Evolutionary conservation across 2,113 vertebrate genomes (phyloP).

Genomic region (Chaetops frenatus): DNA sequence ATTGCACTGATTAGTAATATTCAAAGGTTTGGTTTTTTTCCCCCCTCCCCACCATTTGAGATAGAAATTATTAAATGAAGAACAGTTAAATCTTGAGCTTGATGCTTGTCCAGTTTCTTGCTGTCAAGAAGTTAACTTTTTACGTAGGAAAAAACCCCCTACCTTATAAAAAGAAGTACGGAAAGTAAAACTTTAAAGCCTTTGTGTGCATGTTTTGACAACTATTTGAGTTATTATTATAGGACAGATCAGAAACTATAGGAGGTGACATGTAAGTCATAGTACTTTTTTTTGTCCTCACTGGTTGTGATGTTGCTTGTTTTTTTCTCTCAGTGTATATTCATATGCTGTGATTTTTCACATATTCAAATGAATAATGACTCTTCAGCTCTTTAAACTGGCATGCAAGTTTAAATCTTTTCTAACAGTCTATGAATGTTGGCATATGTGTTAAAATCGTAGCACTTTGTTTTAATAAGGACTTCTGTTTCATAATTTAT

Average conservation of each 20-base stretch:
- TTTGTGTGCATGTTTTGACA: neutral
- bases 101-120: neutral
- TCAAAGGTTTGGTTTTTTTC: rapidly evolving
- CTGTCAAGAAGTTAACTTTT: neutral
- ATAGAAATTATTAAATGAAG: neutral
- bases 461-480: neutral
- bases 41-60: neutral
- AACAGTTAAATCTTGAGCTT: neutral
- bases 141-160: rapidly evolving
- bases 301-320: neutral
- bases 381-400: neutral
- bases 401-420: rapidly evolving
- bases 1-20: neutral
- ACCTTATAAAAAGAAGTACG: neutral
- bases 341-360: neutral
- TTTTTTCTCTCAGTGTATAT: neutral
- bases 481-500: neutral
- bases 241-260: neutral
- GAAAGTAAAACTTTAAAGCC: neutral
- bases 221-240: neutral
- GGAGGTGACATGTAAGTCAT: neutral
- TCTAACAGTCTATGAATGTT: neutral
- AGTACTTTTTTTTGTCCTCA: neutral
- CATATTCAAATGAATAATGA: neutral
- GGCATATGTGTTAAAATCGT: neutral